Evolutionary conservation across 2,113 vertebrate species (phyloP).

Genomic region (Caretta caretta): DNA sequence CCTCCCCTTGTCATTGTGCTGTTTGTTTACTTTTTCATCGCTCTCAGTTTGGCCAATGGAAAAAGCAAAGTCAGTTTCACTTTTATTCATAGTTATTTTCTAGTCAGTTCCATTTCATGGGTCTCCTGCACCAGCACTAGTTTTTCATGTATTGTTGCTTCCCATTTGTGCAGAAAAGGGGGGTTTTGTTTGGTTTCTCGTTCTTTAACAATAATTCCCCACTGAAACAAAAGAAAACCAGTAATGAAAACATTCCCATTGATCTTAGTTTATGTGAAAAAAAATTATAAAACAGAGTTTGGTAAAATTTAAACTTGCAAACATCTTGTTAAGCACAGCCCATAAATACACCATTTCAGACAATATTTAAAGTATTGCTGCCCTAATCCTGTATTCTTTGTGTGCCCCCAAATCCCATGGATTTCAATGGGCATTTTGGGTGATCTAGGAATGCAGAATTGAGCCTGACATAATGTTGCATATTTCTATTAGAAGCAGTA

Average conservation of each 20-base stretch:
- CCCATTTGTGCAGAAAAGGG: not conserved
- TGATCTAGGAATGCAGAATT: slow-evolving; percentile 25
- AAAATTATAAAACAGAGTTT: not conserved
- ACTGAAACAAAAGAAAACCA: not conserved
- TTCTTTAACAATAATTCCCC: not conserved
- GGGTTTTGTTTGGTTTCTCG: not conserved
- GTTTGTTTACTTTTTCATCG: not conserved
- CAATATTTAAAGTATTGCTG: not conserved
- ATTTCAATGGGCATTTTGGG: not conserved
- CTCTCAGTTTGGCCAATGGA: not conserved
- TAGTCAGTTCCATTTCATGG: not conserved
- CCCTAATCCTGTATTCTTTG: not conserved
- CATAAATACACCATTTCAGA: not conserved
- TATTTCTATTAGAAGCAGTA: slow-evolving; percentile 50
- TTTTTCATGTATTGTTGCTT: not conserved
- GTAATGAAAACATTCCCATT: not conserved
- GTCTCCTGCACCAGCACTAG: not conserved
- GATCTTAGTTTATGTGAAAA: not conserved
- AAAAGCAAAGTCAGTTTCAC: not conserved
- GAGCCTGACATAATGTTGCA: slow-evolving; percentile 27
- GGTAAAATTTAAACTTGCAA: not conserved
- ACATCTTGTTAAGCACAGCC: not conserved
- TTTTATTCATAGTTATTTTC: not conserved
- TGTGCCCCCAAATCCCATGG: not conserved
- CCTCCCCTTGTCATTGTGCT: not conserved